These are phyloP conservation scores for Aphrophora alni DNA, from an alignment of 2,888 invertebrate species.

Conservation along the genomic window DNA sequence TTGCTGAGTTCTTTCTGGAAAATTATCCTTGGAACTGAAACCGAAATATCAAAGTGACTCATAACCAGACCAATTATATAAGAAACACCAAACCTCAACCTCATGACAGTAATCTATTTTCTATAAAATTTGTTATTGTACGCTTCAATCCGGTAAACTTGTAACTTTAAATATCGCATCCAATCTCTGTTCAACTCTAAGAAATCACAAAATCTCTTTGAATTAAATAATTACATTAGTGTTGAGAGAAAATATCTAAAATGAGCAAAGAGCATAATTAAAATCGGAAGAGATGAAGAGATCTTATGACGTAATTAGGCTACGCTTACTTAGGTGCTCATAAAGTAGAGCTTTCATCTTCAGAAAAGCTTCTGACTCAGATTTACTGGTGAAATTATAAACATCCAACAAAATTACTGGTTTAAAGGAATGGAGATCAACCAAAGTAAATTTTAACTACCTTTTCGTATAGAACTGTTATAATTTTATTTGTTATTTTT, in stretches of 20 bases:
- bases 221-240: not conserved
- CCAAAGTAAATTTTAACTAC: no score
- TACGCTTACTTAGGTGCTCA: not conserved
- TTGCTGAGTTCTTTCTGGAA: no score
- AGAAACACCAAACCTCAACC: no score
- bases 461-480: no score
- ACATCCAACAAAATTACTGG: not conserved
- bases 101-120: no score
- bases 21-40: no score
- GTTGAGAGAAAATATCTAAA: not conserved
- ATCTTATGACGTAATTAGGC: not conserved
- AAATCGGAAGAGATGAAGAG: not conserved
- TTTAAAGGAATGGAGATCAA: not conserved
- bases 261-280: not conserved
- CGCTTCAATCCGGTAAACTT: no score
- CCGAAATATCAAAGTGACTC: no score
- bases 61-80: no score
- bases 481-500: no score
- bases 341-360: not conserved
- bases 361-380: not conserved
- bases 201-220: not conserved
- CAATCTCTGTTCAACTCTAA: not conserved
- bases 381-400: not conserved
- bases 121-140: no score
- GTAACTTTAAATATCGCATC: not conserved